phyloP scores from a whole-genome alignment of 2,797 vertebrate species.

The Threskiornis aethiopicus region DNA sequence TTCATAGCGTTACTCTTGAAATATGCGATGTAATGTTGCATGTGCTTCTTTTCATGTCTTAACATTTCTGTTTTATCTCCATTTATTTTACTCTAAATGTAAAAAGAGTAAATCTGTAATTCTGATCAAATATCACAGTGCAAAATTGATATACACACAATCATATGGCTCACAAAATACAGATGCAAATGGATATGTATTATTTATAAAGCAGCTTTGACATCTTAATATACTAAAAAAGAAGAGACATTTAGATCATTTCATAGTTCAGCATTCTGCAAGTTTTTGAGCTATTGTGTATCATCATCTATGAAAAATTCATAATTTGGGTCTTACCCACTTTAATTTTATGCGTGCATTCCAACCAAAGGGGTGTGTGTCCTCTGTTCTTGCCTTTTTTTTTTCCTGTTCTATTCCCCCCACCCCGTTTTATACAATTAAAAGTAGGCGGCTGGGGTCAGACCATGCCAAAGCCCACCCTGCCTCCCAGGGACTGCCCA shows the following conservation, averaged over 20 bases:
- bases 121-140: neutral
- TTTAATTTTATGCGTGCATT: neutral
- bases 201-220: constrained; percentile 21
- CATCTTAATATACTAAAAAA: neutral
- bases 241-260: neutral
- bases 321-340: neutral
- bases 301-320: neutral
- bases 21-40: neutral
- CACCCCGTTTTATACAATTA: neutral
- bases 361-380: neutral
- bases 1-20: neutral
- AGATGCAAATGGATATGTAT: neutral
- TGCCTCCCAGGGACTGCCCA: neutral
- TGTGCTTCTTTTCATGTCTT: neutral
- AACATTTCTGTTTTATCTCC: neutral
- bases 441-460: neutral
- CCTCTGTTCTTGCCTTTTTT: neutral
- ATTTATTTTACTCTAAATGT: neutral
- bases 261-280: neutral
- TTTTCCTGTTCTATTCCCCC: neutral
- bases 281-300: neutral
- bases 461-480: neutral
- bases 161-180: neutral
- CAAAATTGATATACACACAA: neutral
- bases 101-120: neutral